Conservation (phyloP, 2,888 invertebrate species). For the Caenorhabditis drosophilae region DNA sequence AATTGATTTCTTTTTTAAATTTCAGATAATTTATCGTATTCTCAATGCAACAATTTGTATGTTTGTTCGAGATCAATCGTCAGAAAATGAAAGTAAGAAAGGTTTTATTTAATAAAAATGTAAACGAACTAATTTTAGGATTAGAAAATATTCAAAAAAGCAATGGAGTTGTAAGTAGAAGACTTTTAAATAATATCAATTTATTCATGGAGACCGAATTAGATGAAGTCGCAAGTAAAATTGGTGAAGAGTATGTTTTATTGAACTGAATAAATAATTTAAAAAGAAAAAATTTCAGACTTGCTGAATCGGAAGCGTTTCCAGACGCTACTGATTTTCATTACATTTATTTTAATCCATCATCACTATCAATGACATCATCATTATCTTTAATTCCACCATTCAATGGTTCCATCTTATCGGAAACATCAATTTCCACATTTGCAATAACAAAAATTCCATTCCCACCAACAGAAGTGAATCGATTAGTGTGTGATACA, state of each 20-base stretch:
- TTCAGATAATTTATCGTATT: constrained; percentile 82
- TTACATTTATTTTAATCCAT: constrained; percentile 67
- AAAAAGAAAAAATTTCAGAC: constrained; percentile 4
- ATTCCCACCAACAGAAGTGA: constrained; percentile 42
- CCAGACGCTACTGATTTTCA: constrained; percentile 55
- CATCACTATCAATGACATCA: constrained; percentile 59
- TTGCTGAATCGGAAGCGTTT: constrained; percentile 10
- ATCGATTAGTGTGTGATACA: constrained; percentile 55
- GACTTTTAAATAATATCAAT: constrained; percentile 51
- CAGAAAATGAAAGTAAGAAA: constrained; percentile 2
- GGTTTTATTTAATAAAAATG: not conserved
- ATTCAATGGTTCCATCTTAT: constrained; percentile 10
- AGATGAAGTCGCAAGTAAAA: constrained; percentile 40
- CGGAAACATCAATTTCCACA: constrained; percentile 9
- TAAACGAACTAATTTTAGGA: not conserved
- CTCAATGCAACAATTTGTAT: constrained; percentile 85
- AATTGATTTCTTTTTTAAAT: constrained; percentile 1
- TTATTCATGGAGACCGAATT: constrained; percentile 57
- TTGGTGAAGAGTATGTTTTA: constrained; percentile 47
- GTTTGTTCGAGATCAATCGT: constrained; percentile 73
- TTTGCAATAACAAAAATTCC: constrained; percentile 16
- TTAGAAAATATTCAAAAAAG: constrained; percentile 2
- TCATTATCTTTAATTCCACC: constrained; percentile 34
- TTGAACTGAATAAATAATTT: not conserved
- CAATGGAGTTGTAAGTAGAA: constrained; percentile 35